Base-by-base conservation (phyloP, 2,797 vertebrate species). In the Leucoraja ocellata region DNA sequence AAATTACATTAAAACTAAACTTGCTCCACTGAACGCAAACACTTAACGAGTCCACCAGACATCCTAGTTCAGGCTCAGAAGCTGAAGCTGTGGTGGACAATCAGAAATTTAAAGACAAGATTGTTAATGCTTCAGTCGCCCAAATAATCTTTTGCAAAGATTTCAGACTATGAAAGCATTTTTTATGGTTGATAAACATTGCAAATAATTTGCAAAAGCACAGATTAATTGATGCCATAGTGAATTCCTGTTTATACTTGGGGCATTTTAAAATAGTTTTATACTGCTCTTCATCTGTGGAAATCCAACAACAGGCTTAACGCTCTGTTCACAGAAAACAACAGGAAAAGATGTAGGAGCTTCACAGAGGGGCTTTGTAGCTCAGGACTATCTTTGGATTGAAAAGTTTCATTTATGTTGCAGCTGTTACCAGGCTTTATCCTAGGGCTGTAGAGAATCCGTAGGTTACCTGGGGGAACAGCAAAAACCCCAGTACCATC, bases 391-490 rank as follows among this genome's bases (percentile, higher is more conserved):
- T 91, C 46, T 46, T 74, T 28, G 8, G 13, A 28, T 54, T 76
- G 10, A 46, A 25, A 23, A 74, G 71, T 74, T 92, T 92, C 46
- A 76, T 74, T 92, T 54, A 54, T 74, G 23, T 76, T 54, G 36
- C 90, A 92, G 90, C 46, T 92, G 90, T 76, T 76, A 76, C 90
- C 68, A 76, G 2, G 23, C 39, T 54, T 91, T 46, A 74, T 74
- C 6, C 73, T 71, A 28, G 90, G 71, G 23, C 21, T 28, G 11
- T 76, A 23, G 54, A 25, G 39, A 23, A 73, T 21, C 74, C 36
- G 76, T 74, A 76, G 71, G 90, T 92, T 74, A 92, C 71, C 71
- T 16, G 21, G 90, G 86, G 90, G 76, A 46, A 92, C 90, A 58
- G 36, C 73, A 58, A 76, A 88, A 54, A 25, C 90, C 16, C 13